Base-by-base conservation (phyloP, 1,140 invertebrate genomes). In the Sitophilus oryzae region DNA sequence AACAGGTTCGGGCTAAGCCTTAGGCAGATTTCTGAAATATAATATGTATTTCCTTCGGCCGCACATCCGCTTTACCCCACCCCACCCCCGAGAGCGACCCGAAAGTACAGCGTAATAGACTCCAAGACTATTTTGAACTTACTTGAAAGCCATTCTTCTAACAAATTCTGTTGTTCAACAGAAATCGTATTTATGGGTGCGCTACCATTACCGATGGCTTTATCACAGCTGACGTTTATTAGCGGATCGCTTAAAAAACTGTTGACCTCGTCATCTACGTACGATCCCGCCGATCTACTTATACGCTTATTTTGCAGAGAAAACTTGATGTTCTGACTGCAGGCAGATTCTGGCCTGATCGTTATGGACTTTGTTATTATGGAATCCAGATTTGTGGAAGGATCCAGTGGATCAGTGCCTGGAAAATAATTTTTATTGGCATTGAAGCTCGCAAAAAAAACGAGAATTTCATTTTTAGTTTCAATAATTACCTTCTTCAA, bases 121-220 rank as follows among this genome's bases (percentile, higher is more conserved):
- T 41, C 20, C 16, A 9, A 38, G 15, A n/a, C 5, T 38, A 16
- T 16, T 38, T 48, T 59, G 3, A 64, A 58, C 0, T 56, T 57
- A 40, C 40, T 66, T 36, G 57, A 52, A 11, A 68, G 41, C 65
- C 66, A 68, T 18, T 67, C 59, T 19, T 66, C 60, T 44, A 68
- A 44, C 45, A 65, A 59, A 15, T 64, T 58, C 36, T 61, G 49
- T 20, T 63, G 65, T 1, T 38, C 44, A 5, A 41, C 11, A 40
- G 20, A 8, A 35, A 45, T 18, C 21, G 23, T 9, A 14, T n/a
- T 15, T 43, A 20, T 8, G 44, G 18, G 18, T 30, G 49, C 36
- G 10, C n/a, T 16, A 14, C 50, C 37, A 20, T 44, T 37, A 35
- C 22, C 11, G 34, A 23, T 16, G 11, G 9, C 20, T 30, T 21